Percentiles rank a stretch among this genome's conserved stretches.
These are phyloP conservation scores for Crotalus horridus DNA, from an alignment of 2,113 vertebrate genomes.

Conservation along the genomic window DNA sequence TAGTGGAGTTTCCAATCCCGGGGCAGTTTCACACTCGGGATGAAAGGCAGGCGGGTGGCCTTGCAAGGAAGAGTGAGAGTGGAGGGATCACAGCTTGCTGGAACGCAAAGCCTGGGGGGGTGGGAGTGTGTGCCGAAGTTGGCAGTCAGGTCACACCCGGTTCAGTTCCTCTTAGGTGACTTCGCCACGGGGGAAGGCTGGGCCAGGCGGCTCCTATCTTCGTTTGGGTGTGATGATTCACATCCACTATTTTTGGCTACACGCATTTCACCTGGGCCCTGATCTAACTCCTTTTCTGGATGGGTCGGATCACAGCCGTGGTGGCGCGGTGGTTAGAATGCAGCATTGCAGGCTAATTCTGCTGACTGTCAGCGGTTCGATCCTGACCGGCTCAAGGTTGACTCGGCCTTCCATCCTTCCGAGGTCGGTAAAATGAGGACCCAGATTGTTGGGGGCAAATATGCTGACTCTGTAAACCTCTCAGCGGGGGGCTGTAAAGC, in stretches of 20 bases:
- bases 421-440: no score
- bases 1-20: constrained; percentile 60
- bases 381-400: no score
- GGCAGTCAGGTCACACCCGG: constrained; percentile 31
- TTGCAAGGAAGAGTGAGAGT: constrained; percentile 13
- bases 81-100: constrained; percentile 39
- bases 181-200: constrained; percentile 44
- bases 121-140: constrained; percentile 17
- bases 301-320: not conserved
- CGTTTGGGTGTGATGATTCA: constrained; percentile 55
- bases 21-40: constrained; percentile 57
- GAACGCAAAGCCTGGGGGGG: constrained; percentile 12
- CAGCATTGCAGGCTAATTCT: not conserved
- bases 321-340: not conserved
- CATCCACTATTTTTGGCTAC: not conserved
- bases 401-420: no score
- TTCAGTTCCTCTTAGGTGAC: constrained; percentile 17
- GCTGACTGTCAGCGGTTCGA: no score
- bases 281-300: not conserved
- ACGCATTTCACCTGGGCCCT: not conserved
- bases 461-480: no score
- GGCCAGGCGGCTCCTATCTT: not conserved
- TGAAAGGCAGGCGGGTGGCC: constrained; percentile 51
- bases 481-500: no score
- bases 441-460: no score